Percentiles rank a stretch among this genome's conserved stretches.
Conservation (phyloP, 2,113 vertebrate species). For the Gambusia holbrooki region DNA sequence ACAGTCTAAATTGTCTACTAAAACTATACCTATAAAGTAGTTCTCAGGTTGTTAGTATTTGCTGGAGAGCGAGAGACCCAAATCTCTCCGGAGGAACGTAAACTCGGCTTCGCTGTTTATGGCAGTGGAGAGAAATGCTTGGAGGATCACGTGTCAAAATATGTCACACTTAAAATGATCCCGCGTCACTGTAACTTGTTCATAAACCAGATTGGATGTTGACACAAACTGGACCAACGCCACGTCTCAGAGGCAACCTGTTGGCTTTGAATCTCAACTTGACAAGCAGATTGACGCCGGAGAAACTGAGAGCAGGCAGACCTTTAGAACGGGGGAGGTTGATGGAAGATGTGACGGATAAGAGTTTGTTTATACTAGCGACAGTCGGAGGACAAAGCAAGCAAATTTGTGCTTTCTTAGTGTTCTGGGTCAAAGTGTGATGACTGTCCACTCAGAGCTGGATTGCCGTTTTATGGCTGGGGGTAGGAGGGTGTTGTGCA, state of each 20-base stretch:
- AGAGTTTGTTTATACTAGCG: not conserved
- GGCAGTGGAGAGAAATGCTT: conserved; percentile 51
- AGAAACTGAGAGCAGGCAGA: conserved; percentile 18
- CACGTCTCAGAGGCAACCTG: not conserved
- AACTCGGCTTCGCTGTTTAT: conserved; percentile 51
- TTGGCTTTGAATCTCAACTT: conserved; percentile 54
- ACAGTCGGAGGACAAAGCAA: conserved; percentile 15
- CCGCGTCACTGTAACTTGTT: not conserved
- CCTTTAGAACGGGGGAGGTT: conserved; percentile 1
- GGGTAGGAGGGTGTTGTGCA: not conserved
- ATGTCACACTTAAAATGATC: conserved; percentile 33
- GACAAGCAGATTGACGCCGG: conserved; percentile 20
- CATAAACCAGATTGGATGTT: not conserved
- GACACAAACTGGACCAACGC: not conserved
- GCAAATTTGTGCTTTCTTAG: conserved; percentile 9
- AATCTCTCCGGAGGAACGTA: conserved; percentile 40
- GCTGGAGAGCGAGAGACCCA: conserved; percentile 25
- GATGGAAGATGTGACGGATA: conserved; percentile 19
- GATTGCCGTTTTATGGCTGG: conserved; percentile 13
- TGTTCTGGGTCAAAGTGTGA: conserved; percentile 18
- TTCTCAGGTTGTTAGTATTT: conserved; percentile 21
- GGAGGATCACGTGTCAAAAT: conserved; percentile 37
- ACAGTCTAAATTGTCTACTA: conserved; percentile 32
- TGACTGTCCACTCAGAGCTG: not conserved
- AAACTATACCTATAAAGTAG: conserved; percentile 53